Conservation (phyloP, 2,113 vertebrate genomes). For the Camelus dromedarius region DNA sequence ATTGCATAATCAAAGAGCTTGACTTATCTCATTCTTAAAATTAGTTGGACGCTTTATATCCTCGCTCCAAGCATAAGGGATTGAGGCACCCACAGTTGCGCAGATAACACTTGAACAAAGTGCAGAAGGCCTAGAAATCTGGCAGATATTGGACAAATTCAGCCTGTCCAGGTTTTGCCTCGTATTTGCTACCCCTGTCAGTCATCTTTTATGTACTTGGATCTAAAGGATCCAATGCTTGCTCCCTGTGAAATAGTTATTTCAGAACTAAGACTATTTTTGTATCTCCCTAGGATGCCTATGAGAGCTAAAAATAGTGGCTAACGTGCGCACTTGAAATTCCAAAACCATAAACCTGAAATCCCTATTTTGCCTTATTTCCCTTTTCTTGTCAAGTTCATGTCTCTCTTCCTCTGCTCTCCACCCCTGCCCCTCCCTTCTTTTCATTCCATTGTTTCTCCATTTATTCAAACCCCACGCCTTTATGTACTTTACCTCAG, state of each 20-base stretch:
- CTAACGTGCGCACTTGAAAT: neutral
- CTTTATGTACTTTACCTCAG: neutral
- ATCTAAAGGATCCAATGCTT: neutral
- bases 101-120: neutral
- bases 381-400: neutral
- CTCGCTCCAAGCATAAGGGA: neutral
- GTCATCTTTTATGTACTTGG: neutral
- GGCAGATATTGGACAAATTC: neutral
- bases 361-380: neutral
- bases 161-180: neutral
- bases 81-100: neutral
- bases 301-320: neutral
- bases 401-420: neutral
- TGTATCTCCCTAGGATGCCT: neutral
- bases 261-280: conserved; percentile 38
- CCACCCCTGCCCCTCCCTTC: neutral
- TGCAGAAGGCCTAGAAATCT: neutral
- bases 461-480: neutral
- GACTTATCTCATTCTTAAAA: conserved; percentile 7
- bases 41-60: neutral
- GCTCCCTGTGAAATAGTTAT: neutral
- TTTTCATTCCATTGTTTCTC: neutral
- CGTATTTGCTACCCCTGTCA: neutral
- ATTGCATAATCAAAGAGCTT: conserved; percentile 4
- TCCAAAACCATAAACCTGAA: neutral